Evolutionary conservation across 2,888 invertebrate genomes (phyloP).

Genomic region (Polylopha cassiicola): DNA sequence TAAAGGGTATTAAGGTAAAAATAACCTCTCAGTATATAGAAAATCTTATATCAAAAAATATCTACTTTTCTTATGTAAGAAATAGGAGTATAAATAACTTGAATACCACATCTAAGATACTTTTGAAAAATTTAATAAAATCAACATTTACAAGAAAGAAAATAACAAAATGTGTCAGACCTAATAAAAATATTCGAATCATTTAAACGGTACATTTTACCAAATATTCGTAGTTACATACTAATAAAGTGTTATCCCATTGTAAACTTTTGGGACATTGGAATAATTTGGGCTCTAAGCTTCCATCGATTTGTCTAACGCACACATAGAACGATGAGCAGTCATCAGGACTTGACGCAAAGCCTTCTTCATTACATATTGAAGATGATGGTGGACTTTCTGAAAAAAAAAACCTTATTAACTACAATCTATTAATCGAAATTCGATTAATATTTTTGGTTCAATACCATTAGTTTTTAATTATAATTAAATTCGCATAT

Average conservation of each 20-base stretch:
- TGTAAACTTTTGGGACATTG: conserved; percentile 45
- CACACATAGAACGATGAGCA: conserved; percentile 65
- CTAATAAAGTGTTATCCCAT: conserved; percentile 45
- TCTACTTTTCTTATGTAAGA: no score
- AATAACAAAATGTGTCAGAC: background rate
- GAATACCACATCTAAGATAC: no score
- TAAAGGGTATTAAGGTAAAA: no score
- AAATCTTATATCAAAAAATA: no score
- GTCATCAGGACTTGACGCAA: conserved; percentile 50
- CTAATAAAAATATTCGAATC: background rate
- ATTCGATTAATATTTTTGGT: background rate
- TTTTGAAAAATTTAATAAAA: no score
- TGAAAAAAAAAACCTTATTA: background rate
- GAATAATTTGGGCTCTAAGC: conserved; percentile 35
- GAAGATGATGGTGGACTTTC: conserved; percentile 9
- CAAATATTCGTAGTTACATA: conserved; percentile 56
- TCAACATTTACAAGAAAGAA: conserved; percentile 1
- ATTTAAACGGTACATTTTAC: conserved; percentile 28
- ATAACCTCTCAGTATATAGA: no score
- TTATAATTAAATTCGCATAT: no score
- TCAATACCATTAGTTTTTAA: background rate
- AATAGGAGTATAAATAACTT: no score
- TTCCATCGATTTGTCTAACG: conserved; percentile 29
- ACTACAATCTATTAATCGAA: background rate
- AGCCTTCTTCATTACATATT: conserved; percentile 57